Percentiles rank a stretch among this genome's conserved stretches.
phyloP scores from a whole-genome alignment of 2,888 invertebrate species.

The Oligia strigilis region DNA sequence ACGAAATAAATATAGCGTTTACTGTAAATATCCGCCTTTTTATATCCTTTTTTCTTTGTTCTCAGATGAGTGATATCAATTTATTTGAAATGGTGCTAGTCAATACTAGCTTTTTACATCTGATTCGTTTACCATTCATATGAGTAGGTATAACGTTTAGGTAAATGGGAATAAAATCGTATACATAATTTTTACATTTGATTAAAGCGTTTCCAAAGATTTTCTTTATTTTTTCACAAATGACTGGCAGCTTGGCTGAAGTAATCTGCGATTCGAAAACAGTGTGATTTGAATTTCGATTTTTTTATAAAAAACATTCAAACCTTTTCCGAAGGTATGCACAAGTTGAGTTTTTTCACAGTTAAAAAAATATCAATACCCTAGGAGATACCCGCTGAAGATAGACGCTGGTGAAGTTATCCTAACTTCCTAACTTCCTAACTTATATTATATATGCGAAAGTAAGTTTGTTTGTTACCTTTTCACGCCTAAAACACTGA shows the following conservation, averaged over 20 bases:
- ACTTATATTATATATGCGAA: too few species aligned
- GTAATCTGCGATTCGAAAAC: background rate
- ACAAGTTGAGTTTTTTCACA: background rate
- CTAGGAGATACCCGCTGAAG: background rate
- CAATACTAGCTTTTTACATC: conserved; percentile 8
- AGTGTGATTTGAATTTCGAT: background rate
- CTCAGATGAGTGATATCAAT: conserved; percentile 7
- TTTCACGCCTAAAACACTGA: too few species aligned
- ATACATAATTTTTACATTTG: background rate
- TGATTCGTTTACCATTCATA: background rate
- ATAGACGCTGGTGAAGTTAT: background rate
- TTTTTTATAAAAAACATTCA: background rate
- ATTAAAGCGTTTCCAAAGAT: background rate
- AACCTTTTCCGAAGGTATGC: background rate
- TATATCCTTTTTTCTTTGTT: background rate
- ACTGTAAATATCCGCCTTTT: conserved; percentile 13
- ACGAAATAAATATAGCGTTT: background rate
- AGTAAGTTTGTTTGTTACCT: too few species aligned
- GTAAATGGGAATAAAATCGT: background rate
- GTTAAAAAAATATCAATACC: too few species aligned
- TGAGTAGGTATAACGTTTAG: background rate
- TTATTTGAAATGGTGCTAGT: conserved; percentile 1
- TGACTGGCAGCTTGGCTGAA: background rate
- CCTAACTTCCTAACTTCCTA: too few species aligned
- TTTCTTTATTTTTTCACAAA: background rate